These are phyloP conservation scores for Athetis lepigone DNA, from an alignment of 2,888 invertebrate species.

Conservation along the genomic window DNA sequence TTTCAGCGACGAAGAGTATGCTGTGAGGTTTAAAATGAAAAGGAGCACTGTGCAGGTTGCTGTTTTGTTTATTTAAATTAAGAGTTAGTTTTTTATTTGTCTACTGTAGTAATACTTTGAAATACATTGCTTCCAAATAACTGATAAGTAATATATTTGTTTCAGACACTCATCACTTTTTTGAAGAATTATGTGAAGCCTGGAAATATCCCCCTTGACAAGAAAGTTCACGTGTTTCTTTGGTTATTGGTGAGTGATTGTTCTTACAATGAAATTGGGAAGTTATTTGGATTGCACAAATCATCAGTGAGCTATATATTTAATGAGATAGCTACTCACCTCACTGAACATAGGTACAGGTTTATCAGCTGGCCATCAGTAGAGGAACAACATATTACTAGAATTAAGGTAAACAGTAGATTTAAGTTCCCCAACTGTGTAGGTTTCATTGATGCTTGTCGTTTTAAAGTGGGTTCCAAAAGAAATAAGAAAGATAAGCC, in stretches of 20 bases:
- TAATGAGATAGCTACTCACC: conserved; percentile 78
- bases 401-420: conserved; percentile 82
- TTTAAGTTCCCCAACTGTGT: conserved; percentile 87
- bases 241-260: conserved; percentile 80
- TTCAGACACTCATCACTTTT: conserved; percentile 79
- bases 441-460: conserved; percentile 84
- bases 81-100: background rate
- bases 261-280: conserved; percentile 81
- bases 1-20: conserved; percentile 78
- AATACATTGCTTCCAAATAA: background rate
- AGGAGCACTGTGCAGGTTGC: conserved; percentile 80
- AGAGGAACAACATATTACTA: conserved; percentile 85
- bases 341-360: conserved; percentile 77
- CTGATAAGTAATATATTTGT: conserved; percentile 42
- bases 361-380: conserved; percentile 85
- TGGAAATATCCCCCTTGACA: conserved; percentile 78
- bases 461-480: conserved; percentile 81
- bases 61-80: background rate
- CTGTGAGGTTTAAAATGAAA: conserved; percentile 78
- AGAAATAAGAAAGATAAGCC: conserved; percentile 73
- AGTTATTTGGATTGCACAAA: conserved; percentile 82
- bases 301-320: conserved; percentile 83
- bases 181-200: conserved; percentile 72
- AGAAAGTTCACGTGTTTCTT: conserved; percentile 85
- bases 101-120: too few species aligned